Percentiles rank a stretch among this genome's conserved stretches.
These are phyloP conservation scores for Drosophila persimilis DNA, from an alignment of 1,140 invertebrate species.

Conservation along the genomic window DNA sequence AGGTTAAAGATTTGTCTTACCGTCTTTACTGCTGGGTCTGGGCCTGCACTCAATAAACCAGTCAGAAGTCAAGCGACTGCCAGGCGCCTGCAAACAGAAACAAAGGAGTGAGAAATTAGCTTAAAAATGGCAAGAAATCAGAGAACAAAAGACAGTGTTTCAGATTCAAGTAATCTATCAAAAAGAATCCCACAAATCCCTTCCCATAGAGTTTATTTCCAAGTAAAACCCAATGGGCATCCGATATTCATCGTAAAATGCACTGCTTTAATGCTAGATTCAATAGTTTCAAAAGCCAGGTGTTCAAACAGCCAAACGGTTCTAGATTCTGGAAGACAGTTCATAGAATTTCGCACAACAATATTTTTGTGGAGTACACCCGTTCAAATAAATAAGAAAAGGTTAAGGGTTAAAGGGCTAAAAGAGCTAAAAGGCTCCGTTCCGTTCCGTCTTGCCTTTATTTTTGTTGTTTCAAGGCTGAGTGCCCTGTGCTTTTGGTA, in stretches of 20 bases:
- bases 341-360: too few species aligned
- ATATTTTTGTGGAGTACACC: background rate
- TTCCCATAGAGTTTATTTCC: too few species aligned
- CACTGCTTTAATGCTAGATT: too few species aligned
- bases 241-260: too few species aligned
- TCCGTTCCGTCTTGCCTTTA: constrained; percentile 14
- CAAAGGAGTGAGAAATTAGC: constrained; percentile 30
- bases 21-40: constrained; percentile 25
- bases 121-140: background rate
- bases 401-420: constrained; percentile 1
- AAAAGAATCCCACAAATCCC: too few species aligned
- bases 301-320: too few species aligned
- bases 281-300: too few species aligned
- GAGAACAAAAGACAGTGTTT: background rate
- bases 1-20: constrained; percentile 52
- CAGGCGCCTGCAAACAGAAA: constrained; percentile 38
- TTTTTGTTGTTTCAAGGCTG: constrained; percentile 66
- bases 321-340: too few species aligned
- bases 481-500: constrained; percentile 60
- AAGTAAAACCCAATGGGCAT: too few species aligned
- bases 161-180: background rate
- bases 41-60: constrained; percentile 66
- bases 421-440: too few species aligned
- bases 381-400: constrained; percentile 38
- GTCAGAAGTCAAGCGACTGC: constrained; percentile 39